Evolutionary conservation across 2,113 vertebrate species (phyloP).

Genomic region (Rutilus rutilus): DNA sequence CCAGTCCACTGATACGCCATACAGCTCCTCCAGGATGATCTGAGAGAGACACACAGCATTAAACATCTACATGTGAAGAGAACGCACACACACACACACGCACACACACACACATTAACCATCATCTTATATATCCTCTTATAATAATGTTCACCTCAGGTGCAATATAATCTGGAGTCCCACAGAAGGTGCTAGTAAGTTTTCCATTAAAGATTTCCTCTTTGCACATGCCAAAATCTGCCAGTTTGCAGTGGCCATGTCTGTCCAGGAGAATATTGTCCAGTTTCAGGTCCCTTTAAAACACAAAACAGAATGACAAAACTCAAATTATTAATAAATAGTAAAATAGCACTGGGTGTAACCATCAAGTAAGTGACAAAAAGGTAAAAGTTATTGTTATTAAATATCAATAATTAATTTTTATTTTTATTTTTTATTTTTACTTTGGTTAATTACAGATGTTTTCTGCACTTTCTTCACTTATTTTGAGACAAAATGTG

Average conservation of each 20-base stretch:
- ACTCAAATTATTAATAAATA: background rate
- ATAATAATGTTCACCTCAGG: constrained; percentile 84
- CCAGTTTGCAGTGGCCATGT: constrained; percentile 97
- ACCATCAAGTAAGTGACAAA: background rate
- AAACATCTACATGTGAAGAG: background rate
- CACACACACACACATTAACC: background rate
- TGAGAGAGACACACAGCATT: constrained; percentile 59
- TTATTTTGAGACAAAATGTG: background rate
- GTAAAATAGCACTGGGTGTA: background rate
- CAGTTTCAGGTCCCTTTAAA: constrained; percentile 92
- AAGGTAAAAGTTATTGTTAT: too few species aligned
- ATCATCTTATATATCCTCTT: background rate
- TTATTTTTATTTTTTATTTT: background rate
- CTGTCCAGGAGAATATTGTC: constrained; percentile 95
- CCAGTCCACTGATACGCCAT: constrained; percentile 94
- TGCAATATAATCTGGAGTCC: constrained; percentile 97
- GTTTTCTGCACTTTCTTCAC: background rate
- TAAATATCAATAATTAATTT: too few species aligned
- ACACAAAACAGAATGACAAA: constrained; percentile 9
- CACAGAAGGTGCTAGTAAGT: constrained; percentile 92
- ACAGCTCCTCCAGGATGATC: constrained; percentile 96
- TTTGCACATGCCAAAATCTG: constrained; percentile 99
- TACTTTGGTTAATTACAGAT: background rate
- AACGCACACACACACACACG: background rate
- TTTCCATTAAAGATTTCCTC: constrained; percentile 86